Base-by-base conservation (phyloP, 2,113 vertebrate species). In the Esox niger region DNA sequence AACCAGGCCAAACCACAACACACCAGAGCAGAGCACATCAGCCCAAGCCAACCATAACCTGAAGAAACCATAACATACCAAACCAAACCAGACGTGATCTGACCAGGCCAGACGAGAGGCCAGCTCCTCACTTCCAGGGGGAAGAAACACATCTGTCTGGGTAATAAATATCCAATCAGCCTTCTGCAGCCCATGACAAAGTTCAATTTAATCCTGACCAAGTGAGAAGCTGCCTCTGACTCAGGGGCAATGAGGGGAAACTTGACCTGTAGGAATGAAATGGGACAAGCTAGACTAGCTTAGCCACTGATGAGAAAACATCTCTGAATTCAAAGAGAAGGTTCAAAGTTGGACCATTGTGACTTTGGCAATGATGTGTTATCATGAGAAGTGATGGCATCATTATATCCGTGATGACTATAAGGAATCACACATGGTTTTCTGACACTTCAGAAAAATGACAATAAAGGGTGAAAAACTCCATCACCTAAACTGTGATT, bases 101-200 rank as follows among this genome's bases (percentile, higher is more conserved):
- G 13, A 43, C 38, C 13, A 15, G 17, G 38, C 13, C 38, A 43
- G 38, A 38, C 10, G 35, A 38, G 47, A 52, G n/a, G 20, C 47
- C 47, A 52, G 47, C 47, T 52, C 47, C n/a, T 23, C 47, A 21
- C 20, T 21, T 52, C n/a, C n/a, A 52, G 47, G n/a, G 47, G 47
- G 21, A 52, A 21, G 20, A 52, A 3, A 52, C 47, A 21, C 21
- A n/a, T 52, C n/a, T 21, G 47, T 52, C 47, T 52, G n/a, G 47
- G 47, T 52, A 52, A 52, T 52, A 52, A 52, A 52, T 52, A 52
- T 52, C 47, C 47, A 52, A 52, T 52, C 47, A 52, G 38, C 47
- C 47, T n/a, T 52, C 21, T 52, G 47, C 47, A 21, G 47, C 47
- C 47, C 47, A 52, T 52, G 47, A 52, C 47, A 52, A 52, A 52